Evolutionary conservation across 1,140 invertebrate species (phyloP).

Genomic region (Caenorhabditis brenneri): DNA sequence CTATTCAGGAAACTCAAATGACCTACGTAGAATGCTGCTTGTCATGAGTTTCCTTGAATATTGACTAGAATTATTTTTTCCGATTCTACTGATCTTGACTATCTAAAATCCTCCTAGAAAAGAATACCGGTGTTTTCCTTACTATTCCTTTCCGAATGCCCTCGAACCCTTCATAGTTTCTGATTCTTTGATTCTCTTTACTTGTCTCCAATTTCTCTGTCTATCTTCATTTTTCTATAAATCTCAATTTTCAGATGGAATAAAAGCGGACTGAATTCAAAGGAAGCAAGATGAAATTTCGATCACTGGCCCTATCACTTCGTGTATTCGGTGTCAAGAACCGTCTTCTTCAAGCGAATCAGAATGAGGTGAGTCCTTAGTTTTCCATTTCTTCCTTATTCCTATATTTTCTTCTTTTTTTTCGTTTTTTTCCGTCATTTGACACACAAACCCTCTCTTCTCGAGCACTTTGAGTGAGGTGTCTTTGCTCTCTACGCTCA

Average conservation of each 20-base stretch:
- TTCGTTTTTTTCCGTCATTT: neutral
- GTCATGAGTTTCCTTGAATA: no score
- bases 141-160: no score
- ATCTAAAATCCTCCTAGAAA: no score
- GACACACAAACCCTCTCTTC: neutral
- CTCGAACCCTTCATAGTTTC: no score
- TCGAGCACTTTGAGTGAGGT: neutral
- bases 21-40: no score
- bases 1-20: no score
- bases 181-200: no score
- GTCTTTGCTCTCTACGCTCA: conserved; percentile 21
- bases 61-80: no score
- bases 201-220: no score
- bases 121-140: no score
- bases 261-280: neutral
- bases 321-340: conserved; percentile 52
- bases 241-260: neutral
- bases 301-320: conserved; percentile 54
- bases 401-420: neutral
- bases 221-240: neutral
- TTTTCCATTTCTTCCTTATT: no score
- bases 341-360: conserved; percentile 32
- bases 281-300: conserved; percentile 52
- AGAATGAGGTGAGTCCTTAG: conserved; percentile 48
- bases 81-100: no score